A percentile compares a stretch with the other conserved stretches of the same genome.
Conservation (phyloP, 2,888 invertebrate species). For the Acrobasis consociella region DNA sequence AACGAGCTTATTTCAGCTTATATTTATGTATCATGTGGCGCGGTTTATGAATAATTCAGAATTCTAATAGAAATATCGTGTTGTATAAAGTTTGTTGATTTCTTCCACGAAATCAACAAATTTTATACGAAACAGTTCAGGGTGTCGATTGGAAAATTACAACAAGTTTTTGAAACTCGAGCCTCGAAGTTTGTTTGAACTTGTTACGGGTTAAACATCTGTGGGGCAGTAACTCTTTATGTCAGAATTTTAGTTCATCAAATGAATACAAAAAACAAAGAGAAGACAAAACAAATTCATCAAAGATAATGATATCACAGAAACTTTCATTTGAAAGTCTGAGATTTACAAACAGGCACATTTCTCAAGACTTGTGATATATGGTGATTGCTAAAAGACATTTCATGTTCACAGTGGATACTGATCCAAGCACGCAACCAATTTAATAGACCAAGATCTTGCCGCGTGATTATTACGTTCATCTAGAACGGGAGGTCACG, state of each 20-base stretch:
- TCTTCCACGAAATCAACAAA: too few relatives aligned
- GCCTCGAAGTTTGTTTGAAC: constrained; percentile 27
- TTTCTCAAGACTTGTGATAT: constrained; percentile 10
- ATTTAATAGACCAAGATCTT: background rate
- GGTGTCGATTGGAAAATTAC: constrained; percentile 41
- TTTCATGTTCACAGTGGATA: constrained; percentile 12
- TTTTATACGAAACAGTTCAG: too few relatives aligned
- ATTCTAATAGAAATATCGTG: constrained; percentile 52
- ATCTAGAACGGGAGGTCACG: too few relatives aligned
- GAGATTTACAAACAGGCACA: constrained; percentile 7
- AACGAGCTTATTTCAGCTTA: constrained; percentile 31
- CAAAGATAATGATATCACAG: background rate
- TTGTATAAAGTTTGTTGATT: constrained; percentile 51
- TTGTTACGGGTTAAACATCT: constrained; percentile 27
- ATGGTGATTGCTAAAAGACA: constrained; percentile 20
- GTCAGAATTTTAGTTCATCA: too few relatives aligned
- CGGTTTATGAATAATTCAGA: constrained; percentile 61
- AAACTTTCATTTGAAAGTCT: constrained; percentile 11
- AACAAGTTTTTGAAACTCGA: constrained; percentile 30
- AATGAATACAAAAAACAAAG: background rate
- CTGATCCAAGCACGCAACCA: constrained; percentile 13
- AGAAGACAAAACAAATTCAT: background rate
- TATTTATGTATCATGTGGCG: constrained; percentile 41
- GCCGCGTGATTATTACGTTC: too few relatives aligned
- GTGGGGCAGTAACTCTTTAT: background rate